Evolutionary conservation across 2,888 invertebrate genomes (phyloP).

Genomic region (Nebria salina): DNA sequence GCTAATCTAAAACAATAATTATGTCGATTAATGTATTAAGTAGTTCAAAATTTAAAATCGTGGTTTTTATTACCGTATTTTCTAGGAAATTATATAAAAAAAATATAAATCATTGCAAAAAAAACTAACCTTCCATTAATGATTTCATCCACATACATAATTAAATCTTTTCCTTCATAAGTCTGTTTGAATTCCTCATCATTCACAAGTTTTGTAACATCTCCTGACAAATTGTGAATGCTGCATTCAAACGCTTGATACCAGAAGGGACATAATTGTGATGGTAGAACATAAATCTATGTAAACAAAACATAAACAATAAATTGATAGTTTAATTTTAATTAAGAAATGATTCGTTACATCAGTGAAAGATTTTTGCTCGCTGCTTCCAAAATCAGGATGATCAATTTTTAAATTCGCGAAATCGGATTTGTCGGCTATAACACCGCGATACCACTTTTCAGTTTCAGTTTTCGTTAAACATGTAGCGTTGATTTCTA

Average conservation of each 20-base stretch:
- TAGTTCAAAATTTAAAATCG: no score
- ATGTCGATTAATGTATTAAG: no score
- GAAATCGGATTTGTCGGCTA: constrained; percentile 59
- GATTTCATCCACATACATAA: constrained; percentile 63
- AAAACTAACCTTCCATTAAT: constrained; percentile 59
- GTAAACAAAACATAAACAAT: constrained; percentile 41
- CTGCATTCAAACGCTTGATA: constrained; percentile 65
- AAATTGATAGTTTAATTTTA: not conserved
- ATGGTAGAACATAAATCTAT: constrained; percentile 67
- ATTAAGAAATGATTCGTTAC: constrained; percentile 55
- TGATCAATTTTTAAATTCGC: constrained; percentile 59
- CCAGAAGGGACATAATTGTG: constrained; percentile 65
- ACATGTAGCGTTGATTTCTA: constrained; percentile 63
- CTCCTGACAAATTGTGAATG: constrained; percentile 64
- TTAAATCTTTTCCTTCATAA: constrained; percentile 63
- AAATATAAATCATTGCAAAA: not conserved
- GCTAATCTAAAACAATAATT: no score
- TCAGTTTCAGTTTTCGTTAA: constrained; percentile 60
- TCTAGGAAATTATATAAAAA: no score
- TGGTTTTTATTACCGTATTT: no score
- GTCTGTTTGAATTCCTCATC: constrained; percentile 65
- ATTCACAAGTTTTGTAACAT: constrained; percentile 60
- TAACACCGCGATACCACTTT: constrained; percentile 63
- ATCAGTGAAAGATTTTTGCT: constrained; percentile 60
- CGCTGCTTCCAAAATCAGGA: constrained; percentile 63